These are phyloP conservation scores for Delphinapterus leucas DNA, from an alignment of 2,113 vertebrate species.

Conservation along the genomic window DNA sequence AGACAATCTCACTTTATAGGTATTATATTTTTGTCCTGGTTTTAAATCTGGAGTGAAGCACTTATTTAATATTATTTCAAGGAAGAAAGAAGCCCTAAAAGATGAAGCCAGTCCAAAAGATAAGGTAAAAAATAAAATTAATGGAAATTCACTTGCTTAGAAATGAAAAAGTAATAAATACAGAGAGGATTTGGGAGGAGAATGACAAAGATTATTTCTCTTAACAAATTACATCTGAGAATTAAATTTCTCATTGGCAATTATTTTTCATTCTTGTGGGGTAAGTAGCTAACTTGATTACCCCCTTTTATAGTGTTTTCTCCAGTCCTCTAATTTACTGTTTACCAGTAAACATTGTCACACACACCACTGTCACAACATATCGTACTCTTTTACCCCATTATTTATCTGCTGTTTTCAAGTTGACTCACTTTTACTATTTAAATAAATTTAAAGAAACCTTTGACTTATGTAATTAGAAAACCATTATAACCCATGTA, in stretches of 20 bases:
- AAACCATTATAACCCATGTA: not conserved
- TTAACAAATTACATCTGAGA: not conserved
- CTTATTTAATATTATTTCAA: slow-evolving; percentile 88
- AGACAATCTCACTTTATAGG: slow-evolving; percentile 81
- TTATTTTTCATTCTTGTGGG: not conserved
- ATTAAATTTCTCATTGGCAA: not conserved
- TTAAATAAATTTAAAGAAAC: not conserved
- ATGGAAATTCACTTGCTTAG: not conserved
- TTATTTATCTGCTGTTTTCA: not conserved
- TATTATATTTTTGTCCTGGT: slow-evolving; percentile 95
- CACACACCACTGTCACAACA: not conserved
- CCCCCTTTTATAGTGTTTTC: not conserved
- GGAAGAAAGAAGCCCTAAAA: slow-evolving; percentile 86
- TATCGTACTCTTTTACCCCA: not conserved
- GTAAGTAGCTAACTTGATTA: not conserved
- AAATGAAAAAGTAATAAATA: slow-evolving; percentile 11
- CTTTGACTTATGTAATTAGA: not conserved
- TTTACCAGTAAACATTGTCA: not conserved
- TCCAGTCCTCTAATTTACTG: not conserved
- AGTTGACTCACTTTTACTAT: not conserved
- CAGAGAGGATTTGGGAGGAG: not conserved
- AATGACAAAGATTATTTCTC: slow-evolving; percentile 3
- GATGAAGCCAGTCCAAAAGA: slow-evolving; percentile 86
- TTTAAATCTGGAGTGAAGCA: slow-evolving; percentile 94
- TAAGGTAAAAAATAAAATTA: slow-evolving; percentile 84